phyloP scores from a whole-genome alignment of 2,888 invertebrate genomes.

The Andrena chrysosceles region DNA sequence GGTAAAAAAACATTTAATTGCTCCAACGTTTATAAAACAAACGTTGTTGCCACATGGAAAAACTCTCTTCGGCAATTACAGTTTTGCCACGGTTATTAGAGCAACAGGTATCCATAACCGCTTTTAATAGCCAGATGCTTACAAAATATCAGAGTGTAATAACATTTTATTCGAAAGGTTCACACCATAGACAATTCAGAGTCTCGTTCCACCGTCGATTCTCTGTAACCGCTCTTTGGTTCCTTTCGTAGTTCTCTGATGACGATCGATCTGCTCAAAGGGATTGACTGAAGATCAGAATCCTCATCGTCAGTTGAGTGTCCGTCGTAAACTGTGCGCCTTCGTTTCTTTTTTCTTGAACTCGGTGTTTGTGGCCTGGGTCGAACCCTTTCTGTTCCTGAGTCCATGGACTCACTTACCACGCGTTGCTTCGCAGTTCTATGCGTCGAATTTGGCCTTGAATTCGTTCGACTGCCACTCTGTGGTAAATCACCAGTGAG shows the following conservation, averaged over 20 bases:
- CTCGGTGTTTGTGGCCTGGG: constrained; percentile 77
- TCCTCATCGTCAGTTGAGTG: constrained; percentile 85
- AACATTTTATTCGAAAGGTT: not conserved
- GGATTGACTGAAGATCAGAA: constrained; percentile 75
- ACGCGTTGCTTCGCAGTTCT: constrained; percentile 52
- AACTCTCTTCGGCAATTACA: not conserved
- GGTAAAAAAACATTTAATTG: not conserved
- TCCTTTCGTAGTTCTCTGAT: constrained; percentile 77
- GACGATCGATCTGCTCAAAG: constrained; percentile 57
- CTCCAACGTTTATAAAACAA: not conserved
- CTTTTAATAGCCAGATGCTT: not conserved
- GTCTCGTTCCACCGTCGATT: constrained; percentile 58
- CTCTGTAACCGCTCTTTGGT: constrained; percentile 77
- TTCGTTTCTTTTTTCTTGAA: constrained; percentile 83
- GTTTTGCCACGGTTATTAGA: not conserved
- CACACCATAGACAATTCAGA: constrained; percentile 1
- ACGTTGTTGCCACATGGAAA: not conserved
- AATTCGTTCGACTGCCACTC: constrained; percentile 22
- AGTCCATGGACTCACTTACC: constrained; percentile 56
- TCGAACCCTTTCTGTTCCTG: constrained; percentile 60
- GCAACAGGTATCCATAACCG: not conserved
- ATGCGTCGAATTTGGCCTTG: constrained; percentile 8
- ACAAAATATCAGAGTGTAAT: constrained; percentile 27
- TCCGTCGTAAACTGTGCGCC: constrained; percentile 81
- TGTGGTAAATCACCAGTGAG: constrained; percentile 33